Conservation (phyloP, 2,113 vertebrate genomes). For the Corythaixoides concolor region DNA sequence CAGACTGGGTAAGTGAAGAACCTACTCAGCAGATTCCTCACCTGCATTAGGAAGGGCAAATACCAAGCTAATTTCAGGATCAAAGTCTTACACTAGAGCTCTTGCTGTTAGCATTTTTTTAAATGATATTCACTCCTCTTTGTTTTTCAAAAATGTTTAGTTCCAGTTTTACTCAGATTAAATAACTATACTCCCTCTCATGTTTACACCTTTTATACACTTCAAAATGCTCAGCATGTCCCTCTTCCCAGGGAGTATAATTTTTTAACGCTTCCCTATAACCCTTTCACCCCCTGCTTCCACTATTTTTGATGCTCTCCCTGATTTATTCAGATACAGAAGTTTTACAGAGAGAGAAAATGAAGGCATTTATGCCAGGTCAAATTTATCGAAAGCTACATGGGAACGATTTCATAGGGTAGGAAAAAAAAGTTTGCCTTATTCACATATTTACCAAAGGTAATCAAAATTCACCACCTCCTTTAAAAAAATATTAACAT, state of each 20-base stretch:
- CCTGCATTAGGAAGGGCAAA: background rate
- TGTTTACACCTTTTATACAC: slow-evolving; percentile 10
- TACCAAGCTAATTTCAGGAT: slow-evolving; percentile 13
- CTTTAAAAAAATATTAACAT: background rate
- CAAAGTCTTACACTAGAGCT: background rate
- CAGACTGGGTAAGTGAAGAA: background rate
- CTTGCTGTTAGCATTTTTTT: background rate
- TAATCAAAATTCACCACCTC: background rate
- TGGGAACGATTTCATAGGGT: background rate
- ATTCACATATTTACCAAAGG: background rate
- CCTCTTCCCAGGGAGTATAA: background rate
- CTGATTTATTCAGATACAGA: slow-evolving; percentile 36
- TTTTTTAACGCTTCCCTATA: slow-evolving; percentile 7
- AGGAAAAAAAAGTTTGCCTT: background rate
- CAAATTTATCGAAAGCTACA: background rate
- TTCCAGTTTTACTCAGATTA: background rate
- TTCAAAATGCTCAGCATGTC: slow-evolving; percentile 48
- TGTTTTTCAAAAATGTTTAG: slow-evolving; percentile 12
- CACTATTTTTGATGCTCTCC: slow-evolving; percentile 3
- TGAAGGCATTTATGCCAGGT: background rate
- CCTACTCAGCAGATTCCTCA: background rate
- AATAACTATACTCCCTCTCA: background rate
- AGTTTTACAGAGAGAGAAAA: background rate
- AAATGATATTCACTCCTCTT: background rate
- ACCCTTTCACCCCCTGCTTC: background rate